Conservation (phyloP, 2,113 vertebrate species). For the Delphinapterus leucas region DNA sequence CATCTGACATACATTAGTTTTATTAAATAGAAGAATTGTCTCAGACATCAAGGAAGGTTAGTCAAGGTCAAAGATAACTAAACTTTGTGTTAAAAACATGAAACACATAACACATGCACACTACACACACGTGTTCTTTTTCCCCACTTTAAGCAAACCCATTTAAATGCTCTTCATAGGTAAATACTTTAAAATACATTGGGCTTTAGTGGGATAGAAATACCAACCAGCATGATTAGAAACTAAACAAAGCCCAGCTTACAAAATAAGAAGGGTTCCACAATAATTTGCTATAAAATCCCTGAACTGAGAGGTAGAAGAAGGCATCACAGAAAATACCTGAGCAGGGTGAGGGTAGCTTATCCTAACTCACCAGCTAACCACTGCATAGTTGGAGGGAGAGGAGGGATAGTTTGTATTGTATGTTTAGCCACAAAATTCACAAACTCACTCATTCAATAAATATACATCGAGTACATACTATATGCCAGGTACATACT, state of each 20-base stretch:
- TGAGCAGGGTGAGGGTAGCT: not conserved
- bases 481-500: not conserved
- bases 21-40: not conserved
- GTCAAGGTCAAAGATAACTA: not conserved
- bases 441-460: not conserved
- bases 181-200: not conserved
- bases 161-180: not conserved
- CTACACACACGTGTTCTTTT: fast-evolving
- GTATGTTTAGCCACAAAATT: not conserved
- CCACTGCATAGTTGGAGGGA: not conserved
- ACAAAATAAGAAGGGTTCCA: not conserved
- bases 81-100: not conserved
- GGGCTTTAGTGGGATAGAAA: not conserved
- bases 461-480: not conserved
- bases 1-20: not conserved
- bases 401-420: not conserved
- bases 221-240: not conserved
- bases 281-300: not conserved
- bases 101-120: not conserved
- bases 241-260: not conserved
- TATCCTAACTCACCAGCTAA: not conserved
- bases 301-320: not conserved
- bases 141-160: not conserved
- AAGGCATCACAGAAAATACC: not conserved
- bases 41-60: not conserved